These are phyloP conservation scores for Andinoacara biseriatus DNA, from an alignment of 2,113 vertebrate genomes.

Conservation along the genomic window DNA sequence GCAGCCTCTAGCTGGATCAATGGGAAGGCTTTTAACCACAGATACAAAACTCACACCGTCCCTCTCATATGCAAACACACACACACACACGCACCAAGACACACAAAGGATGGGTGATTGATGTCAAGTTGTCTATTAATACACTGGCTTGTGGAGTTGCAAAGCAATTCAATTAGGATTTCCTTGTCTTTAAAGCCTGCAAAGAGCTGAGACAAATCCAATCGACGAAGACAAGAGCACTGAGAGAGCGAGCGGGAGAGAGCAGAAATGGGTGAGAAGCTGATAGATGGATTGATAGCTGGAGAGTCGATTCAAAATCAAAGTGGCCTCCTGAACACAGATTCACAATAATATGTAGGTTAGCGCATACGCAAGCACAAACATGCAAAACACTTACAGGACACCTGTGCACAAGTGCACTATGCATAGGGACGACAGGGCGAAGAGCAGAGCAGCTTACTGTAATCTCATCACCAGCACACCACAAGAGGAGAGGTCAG, in stretches of 20 bases:
- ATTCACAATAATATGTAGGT: constrained; percentile 39
- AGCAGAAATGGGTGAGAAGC: constrained; percentile 30
- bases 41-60: constrained; percentile 46
- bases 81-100: constrained; percentile 31
- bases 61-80: constrained; percentile 6
- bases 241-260: background rate
- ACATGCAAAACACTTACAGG: background rate
- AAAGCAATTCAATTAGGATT: constrained; percentile 85
- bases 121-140: constrained; percentile 83
- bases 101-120: constrained; percentile 71
- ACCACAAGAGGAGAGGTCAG: constrained; percentile 61
- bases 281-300: constrained; percentile 56
- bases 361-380: background rate
- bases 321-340: constrained; percentile 20
- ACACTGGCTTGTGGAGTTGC: constrained; percentile 76
- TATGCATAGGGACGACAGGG: constrained; percentile 52
- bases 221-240: constrained; percentile 59
- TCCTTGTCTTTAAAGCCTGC: constrained; percentile 77
- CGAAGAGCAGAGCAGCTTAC: constrained; percentile 64
- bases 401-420: constrained; percentile 54
- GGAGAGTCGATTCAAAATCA: constrained; percentile 55
- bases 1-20: constrained; percentile 72
- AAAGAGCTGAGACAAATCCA: constrained; percentile 81
- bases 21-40: constrained; percentile 81
- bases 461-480: constrained; percentile 70